Base-by-base conservation (phyloP, 1,140 invertebrate species). In the Drosophila gunungcola region DNA sequence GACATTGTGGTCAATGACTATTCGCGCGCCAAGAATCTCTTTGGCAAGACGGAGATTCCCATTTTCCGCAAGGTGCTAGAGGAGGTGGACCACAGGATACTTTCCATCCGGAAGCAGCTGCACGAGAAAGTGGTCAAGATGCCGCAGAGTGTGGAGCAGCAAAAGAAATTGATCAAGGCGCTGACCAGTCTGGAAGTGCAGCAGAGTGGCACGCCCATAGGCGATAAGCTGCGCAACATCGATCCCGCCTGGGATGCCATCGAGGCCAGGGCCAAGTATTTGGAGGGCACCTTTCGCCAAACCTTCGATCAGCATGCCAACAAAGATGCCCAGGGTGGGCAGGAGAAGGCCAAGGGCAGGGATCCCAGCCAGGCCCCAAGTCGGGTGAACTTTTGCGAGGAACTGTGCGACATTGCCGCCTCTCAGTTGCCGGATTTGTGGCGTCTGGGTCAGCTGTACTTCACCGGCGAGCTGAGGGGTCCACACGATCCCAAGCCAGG, bases 1-100 rank as follows among this genome's bases (percentile, higher is more conserved):
- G 98, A 99, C 92, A 95, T 98, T 25, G 97, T 99, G 21, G 98
- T 99, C 55, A 99, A 99, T 92, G 99, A 99, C 93, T 99, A 99
- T 92, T 96, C 97, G 0, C 94, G 98, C 86, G 98, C 98, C 4
- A 98, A 98, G 90, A 98, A 98, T 91, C 94, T 99, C 10, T 99
- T 99, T 94, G 96, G 97, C 70, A 97, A 98, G 92, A 98, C 97
- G 32, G 97, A 99, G 92, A 95, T 99, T 4, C 95, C 95, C 93
- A 94, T 97, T 10, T 98, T 98, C 78, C 96, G 96, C 86, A 96
- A 95, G 93, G 97, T 99, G 25, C 94, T 98, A 49, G 94, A 94
- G 55, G 98, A 99, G 94, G 97, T 99, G 11, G 98, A 99, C 88
- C 94, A 95, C 54, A 96, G 97, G 83, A 98, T 99, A 63, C 93